These are phyloP conservation scores for Drosophila subpulchrella DNA, from an alignment of 1,140 invertebrate genomes.

Conservation along the genomic window DNA sequence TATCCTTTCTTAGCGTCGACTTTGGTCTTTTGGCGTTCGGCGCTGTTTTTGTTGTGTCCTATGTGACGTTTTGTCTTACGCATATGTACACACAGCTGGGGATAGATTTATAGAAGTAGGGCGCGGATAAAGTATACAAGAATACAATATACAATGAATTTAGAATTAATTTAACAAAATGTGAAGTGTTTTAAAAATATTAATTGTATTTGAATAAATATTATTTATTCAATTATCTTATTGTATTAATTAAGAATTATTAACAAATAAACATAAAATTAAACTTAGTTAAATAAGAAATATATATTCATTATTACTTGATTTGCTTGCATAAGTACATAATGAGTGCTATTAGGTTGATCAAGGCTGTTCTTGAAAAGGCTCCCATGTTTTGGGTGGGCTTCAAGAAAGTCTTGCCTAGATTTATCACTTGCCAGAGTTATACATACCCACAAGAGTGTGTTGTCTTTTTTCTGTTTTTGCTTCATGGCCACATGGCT, in stretches of 20 bases:
- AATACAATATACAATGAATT: background rate
- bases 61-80: constrained; percentile 69
- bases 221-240: too few relatives aligned
- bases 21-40: constrained; percentile 67
- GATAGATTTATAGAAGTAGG: background rate
- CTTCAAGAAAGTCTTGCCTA: constrained; percentile 59
- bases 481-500: constrained; percentile 58
- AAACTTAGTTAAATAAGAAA: too few relatives aligned
- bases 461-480: constrained; percentile 42
- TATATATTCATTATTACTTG: background rate
- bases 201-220: too few relatives aligned
- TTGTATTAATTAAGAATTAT: too few relatives aligned
- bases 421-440: constrained; percentile 77
- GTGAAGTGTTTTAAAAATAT: too few relatives aligned
- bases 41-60: constrained; percentile 57
- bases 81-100: constrained; percentile 18
- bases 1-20: constrained; percentile 79
- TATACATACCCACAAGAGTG: constrained; percentile 22
- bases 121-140: too few relatives aligned
- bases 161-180: too few relatives aligned
- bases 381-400: constrained; percentile 20
- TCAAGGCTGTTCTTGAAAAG: background rate
- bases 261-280: background rate
- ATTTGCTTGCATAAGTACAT: background rate
- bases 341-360: background rate